A percentile compares a stretch with the other conserved stretches of the same genome.
Conservation (phyloP, 1,140 invertebrate genomes). For the Conus betulinus region DNA sequence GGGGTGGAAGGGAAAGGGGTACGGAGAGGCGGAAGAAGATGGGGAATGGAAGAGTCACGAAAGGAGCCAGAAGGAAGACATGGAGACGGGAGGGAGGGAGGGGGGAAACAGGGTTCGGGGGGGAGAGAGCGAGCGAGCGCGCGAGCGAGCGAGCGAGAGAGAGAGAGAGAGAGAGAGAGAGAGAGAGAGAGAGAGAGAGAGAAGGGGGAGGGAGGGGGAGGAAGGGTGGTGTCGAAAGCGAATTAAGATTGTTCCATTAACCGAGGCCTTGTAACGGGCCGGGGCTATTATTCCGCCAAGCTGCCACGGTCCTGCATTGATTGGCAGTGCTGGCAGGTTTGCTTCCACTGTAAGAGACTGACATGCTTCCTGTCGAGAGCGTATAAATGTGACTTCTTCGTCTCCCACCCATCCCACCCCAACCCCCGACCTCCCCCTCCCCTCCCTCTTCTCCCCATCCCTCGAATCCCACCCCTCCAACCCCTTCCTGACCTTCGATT, state of each 20-base stretch:
- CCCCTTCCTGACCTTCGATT: no score
- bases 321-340: background rate
- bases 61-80: no score
- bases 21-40: background rate
- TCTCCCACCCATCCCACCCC: background rate
- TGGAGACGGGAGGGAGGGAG: no score
- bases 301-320: background rate
- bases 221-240: background rate
- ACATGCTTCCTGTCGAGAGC: background rate
- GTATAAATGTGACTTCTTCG: background rate
- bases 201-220: no score
- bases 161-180: background rate
- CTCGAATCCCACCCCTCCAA: no score
- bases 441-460: background rate
- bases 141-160: no score
- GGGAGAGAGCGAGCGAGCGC: no score
- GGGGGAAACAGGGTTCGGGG: no score
- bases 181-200: background rate
- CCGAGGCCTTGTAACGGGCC: conserved; percentile 1
- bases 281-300: background rate
- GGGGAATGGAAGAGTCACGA: no score
- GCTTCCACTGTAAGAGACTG: background rate
- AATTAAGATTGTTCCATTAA: background rate
- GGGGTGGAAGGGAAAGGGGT: background rate
- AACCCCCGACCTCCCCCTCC: no score